Percentiles rank a stretch among this genome's conserved stretches.
These are phyloP conservation scores for Cercocebus atys DNA, from an alignment of 2,113 vertebrate genomes.

Conservation along the genomic window DNA sequence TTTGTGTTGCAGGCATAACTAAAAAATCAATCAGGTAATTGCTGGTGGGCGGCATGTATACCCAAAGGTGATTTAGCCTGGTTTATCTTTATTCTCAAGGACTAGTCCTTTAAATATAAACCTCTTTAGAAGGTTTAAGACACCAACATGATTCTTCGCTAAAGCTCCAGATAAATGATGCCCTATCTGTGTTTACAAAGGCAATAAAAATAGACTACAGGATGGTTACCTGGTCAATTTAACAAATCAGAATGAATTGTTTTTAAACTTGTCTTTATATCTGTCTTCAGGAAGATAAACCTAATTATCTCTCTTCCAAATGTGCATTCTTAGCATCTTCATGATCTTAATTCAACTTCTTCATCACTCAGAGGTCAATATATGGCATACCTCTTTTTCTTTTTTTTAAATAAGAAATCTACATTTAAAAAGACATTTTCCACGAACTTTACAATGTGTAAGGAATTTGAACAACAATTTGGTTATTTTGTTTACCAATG, in stretches of 20 bases:
- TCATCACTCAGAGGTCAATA: background rate
- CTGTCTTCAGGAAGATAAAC: background rate
- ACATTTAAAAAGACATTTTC: background rate
- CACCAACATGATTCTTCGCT: background rate
- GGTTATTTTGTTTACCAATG: slow-evolving; percentile 56
- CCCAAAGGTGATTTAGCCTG: slow-evolving; percentile 9
- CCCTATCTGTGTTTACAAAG: slow-evolving; percentile 5
- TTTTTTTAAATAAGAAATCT: background rate
- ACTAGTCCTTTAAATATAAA: slow-evolving; percentile 47
- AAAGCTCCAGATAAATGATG: background rate
- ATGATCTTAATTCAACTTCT: slow-evolving; percentile 7
- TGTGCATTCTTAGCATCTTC: slow-evolving; percentile 6
- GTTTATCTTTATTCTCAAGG: slow-evolving; percentile 37
- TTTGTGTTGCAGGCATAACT: slow-evolving; percentile 45
- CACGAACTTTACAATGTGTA: background rate
- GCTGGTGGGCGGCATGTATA: slow-evolving; percentile 24
- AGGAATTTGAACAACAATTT: slow-evolving; percentile 32
- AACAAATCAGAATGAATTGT: slow-evolving; percentile 4
- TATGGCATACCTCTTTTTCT: background rate
- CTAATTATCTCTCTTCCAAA: background rate
- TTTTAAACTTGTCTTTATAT: slow-evolving; percentile 35
- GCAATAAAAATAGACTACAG: background rate
- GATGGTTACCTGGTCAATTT: slow-evolving; percentile 34
- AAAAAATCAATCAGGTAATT: slow-evolving; percentile 40
- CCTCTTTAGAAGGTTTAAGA: slow-evolving; percentile 23